Base-by-base conservation (phyloP, 1,140 invertebrate genomes). In the Meloidogyne chitwoodi region DNA sequence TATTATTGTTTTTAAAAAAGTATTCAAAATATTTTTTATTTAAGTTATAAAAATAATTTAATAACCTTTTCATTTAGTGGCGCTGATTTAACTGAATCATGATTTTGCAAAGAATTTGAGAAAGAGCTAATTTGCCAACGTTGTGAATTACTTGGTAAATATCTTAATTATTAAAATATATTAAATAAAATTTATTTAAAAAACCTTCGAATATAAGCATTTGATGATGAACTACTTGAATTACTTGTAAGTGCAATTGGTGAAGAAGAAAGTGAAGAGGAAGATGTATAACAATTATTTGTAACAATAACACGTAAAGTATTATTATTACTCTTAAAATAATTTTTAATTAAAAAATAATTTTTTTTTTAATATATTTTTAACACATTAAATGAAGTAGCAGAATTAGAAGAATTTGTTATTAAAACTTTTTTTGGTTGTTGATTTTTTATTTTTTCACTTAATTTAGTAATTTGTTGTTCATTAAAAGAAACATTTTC, bases 61-160 rank as follows among this genome's bases (percentile, higher is more conserved):
- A 56, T n/a, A 56, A 56, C 48, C 10, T 56, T 19, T 56, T 22
- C 27, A 73, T 41, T 61, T 29, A 63, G 10, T 6, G 70, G 70
- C 5, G 71, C 64, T 24, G 71, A 73, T 16, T 73, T 56, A 34
- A 73, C 41, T 11, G 71, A 73, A 29, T 29, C 61, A 22, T 56
- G 71, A n/a, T 24, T 73, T 12, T 73, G 71, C 12, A 64, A 56
- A 64, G 71, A 73, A 29, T 44, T 26, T n/a, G 44, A 61, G 26
- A 64, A 56, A 64, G 27, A 64, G 1, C 29, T 11, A 22, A n/a
- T 63, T 19, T 41, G 65, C 5, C 29, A 22, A 22, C 64, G 71
- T 24, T 73, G 71, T 2, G 27, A n/a, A 22, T 73, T 64, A 64
- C 56, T 73, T 24, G 71, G 56, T 64, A 73, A 73, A 73, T 64